Evolutionary conservation across 1,140 invertebrate genomes (phyloP).

Genomic region (Bursaphelenchus mucronatus): DNA sequence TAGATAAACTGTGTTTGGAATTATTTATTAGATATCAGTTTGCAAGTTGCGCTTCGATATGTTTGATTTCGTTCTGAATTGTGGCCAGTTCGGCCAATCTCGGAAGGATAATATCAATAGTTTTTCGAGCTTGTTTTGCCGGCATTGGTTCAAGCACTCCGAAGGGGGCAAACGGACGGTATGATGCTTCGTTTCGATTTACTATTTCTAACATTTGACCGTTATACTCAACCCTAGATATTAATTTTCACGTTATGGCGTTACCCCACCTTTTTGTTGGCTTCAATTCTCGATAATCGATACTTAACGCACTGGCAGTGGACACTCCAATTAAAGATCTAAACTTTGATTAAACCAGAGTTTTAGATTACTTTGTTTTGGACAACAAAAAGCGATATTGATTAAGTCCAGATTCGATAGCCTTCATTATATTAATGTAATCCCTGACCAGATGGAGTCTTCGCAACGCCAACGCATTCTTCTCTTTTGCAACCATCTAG

Average conservation of each 20-base stretch:
- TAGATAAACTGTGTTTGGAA: too few relatives aligned
- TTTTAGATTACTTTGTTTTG: slow-evolving; percentile 12
- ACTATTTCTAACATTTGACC: too few relatives aligned
- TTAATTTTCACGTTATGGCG: too few relatives aligned
- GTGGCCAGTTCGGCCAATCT: neutral
- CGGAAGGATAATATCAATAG: neutral
- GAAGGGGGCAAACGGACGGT: slow-evolving; percentile 18
- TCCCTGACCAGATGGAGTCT: slow-evolving; percentile 5
- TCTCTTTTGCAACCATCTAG: slow-evolving; percentile 7
- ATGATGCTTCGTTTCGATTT: too few relatives aligned
- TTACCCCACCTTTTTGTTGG: neutral
- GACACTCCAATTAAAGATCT: slow-evolving; percentile 20
- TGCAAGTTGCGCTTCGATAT: slow-evolving; percentile 4
- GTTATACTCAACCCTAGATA: too few relatives aligned
- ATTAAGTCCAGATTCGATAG: neutral
- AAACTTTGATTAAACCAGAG: neutral
- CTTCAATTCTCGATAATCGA: slow-evolving; percentile 11
- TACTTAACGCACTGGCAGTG: slow-evolving; percentile 3
- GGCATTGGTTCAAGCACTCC: slow-evolving; percentile 26
- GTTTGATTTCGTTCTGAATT: slow-evolving; percentile 16
- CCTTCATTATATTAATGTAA: slow-evolving; percentile 1
- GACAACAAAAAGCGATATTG: slow-evolving; percentile 12
- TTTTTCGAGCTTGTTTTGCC: slow-evolving; percentile 16
- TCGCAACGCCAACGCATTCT: slow-evolving; percentile 1
- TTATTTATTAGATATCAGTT: neutral